phyloP scores from a whole-genome alignment of 2,888 invertebrate genomes.

The Tupiocoris notatus region DNA sequence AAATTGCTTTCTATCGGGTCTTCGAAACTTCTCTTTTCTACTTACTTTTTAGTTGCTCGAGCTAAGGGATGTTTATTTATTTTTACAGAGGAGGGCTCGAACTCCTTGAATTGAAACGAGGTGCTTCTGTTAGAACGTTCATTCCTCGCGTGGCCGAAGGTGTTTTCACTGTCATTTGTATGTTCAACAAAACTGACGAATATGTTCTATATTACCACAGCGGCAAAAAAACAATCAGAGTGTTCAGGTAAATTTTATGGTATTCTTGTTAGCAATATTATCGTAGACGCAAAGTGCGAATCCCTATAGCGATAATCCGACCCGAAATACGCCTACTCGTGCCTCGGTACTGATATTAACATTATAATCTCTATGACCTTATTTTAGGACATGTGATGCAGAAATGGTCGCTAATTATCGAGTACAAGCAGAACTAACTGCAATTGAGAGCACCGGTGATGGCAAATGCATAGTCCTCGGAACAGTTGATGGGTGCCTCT shows the following conservation, averaged over 20 bases:
- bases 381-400: slow-evolving; percentile 82
- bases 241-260: slow-evolving; percentile 72
- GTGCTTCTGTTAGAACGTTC: slow-evolving; percentile 81
- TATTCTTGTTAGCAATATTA: too few species aligned
- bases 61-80: too few species aligned
- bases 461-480: slow-evolving; percentile 82
- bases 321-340: too few species aligned
- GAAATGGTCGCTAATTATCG: slow-evolving; percentile 90
- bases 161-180: slow-evolving; percentile 91
- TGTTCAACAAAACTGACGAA: slow-evolving; percentile 90
- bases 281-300: too few species aligned
- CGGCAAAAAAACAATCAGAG: slow-evolving; percentile 87
- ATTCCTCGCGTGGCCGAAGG: slow-evolving; percentile 95
- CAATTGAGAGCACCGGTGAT: slow-evolving; percentile 80
- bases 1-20: too few species aligned
- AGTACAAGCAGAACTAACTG: slow-evolving; percentile 84
- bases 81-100: slow-evolving; percentile 81
- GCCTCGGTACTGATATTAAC: too few species aligned
- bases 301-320: too few species aligned
- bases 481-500: slow-evolving; percentile 90
- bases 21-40: not conserved
- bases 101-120: slow-evolving; percentile 85
- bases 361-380: too few species aligned
- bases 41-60: too few species aligned
- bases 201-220: slow-evolving; percentile 97